phyloP scores from a whole-genome alignment of 2,797 vertebrate genomes.

The Antennarius maculatus region DNA sequence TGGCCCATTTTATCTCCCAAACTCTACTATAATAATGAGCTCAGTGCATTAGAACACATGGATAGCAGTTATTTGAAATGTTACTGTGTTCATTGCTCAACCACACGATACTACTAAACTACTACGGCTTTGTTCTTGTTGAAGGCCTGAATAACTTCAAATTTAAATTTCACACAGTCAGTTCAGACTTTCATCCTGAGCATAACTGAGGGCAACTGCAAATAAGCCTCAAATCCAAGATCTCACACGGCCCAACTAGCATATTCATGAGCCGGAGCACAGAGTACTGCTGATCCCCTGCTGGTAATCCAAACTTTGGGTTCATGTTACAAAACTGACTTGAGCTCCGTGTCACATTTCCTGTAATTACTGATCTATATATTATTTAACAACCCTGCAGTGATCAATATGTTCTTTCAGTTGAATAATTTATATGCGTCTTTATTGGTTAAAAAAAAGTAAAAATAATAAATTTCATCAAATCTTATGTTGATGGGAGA shows the following conservation, averaged over 20 bases:
- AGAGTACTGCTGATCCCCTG: not conserved
- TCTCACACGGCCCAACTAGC: not conserved
- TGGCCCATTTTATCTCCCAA: slow-evolving; percentile 26
- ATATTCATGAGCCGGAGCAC: slow-evolving; percentile 1
- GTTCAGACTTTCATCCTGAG: slow-evolving; percentile 18
- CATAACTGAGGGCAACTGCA: slow-evolving; percentile 11
- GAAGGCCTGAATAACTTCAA: slow-evolving; percentile 18
- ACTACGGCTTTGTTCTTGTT: slow-evolving; percentile 11
- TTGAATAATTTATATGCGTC: not conserved
- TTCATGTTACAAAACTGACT: not conserved
- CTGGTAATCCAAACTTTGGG: not conserved
- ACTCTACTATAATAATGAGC: slow-evolving; percentile 28
- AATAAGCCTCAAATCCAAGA: slow-evolving; percentile 13
- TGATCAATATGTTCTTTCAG: not conserved
- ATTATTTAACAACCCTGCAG: slow-evolving; percentile 3
- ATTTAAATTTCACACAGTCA: slow-evolving; percentile 41
- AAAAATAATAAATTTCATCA: not conserved
- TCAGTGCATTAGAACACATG: slow-evolving; percentile 26
- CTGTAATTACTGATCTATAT: not conserved
- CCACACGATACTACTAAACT: slow-evolving; percentile 26
- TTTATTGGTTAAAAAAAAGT: not conserved
- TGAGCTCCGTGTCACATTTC: slow-evolving; percentile 3
- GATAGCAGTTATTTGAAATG: slow-evolving; percentile 27
- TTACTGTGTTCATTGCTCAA: slow-evolving; percentile 16
- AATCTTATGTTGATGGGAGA: not conserved